phyloP scores from a whole-genome alignment of 1,140 invertebrate species.

The Gonioctena quinquepunctata region DNA sequence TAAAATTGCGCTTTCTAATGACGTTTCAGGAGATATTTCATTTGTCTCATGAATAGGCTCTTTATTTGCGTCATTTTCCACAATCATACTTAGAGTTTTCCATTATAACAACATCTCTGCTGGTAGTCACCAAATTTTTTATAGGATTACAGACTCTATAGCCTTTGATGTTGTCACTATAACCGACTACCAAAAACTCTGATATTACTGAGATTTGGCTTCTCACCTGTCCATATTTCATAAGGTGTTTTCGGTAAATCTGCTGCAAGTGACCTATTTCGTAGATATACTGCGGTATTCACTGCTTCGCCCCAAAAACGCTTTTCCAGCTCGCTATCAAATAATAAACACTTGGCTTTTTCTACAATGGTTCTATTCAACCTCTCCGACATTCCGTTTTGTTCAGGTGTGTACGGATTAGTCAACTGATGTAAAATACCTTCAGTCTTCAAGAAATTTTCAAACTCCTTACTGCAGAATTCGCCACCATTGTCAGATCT shows the following conservation, averaged over 20 bases:
- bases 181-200: slow-evolving; percentile 46
- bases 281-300: slow-evolving; percentile 42
- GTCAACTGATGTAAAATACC: slow-evolving; percentile 51
- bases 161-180: slow-evolving; percentile 16
- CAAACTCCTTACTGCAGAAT: slow-evolving; percentile 41
- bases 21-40: slow-evolving; percentile 18
- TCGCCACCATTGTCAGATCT: slow-evolving; percentile 33
- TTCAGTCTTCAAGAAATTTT: slow-evolving; percentile 34
- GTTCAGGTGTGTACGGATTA: slow-evolving; percentile 49
- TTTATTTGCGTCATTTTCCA: too few relatives aligned
- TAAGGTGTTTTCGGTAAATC: slow-evolving; percentile 15
- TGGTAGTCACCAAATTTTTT: not conserved
- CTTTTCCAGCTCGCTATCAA: slow-evolving; percentile 41
- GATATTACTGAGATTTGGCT: slow-evolving; percentile 42
- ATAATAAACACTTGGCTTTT: slow-evolving; percentile 52
- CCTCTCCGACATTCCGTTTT: slow-evolving; percentile 56
- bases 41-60: slow-evolving; percentile 38
- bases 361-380: slow-evolving; percentile 54
- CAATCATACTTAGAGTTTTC: slow-evolving; percentile 49
- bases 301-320: slow-evolving; percentile 25
- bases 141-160: slow-evolving; percentile 12
- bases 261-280: slow-evolving; percentile 16
- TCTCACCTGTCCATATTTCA: slow-evolving; percentile 30
- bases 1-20: too few relatives aligned
- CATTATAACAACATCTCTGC: slow-evolving; percentile 24